A percentile compares a stretch with the other conserved stretches of the same genome.
Evolutionary conservation across 1,140 invertebrate genomes (phyloP).

Genomic region (Bemisia tabaci): DNA sequence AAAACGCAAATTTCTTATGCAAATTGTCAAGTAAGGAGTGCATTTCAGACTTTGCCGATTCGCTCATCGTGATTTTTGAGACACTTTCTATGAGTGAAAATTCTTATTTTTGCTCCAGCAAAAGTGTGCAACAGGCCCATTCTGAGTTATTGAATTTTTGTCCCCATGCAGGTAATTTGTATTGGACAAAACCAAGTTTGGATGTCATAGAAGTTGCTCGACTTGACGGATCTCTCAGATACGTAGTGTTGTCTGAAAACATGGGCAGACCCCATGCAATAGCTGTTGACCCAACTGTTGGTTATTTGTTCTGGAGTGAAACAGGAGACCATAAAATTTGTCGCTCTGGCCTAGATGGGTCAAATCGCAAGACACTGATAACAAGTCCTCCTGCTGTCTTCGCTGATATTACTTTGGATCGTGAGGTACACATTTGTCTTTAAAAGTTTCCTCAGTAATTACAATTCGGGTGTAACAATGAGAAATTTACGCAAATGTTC

Average conservation of each 20-base stretch:
- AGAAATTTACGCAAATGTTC: background rate
- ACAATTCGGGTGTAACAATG: background rate
- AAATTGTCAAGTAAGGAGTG: no score
- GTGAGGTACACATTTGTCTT: constrained; percentile 27
- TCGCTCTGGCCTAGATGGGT: constrained; percentile 42
- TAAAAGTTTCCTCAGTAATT: background rate
- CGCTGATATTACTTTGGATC: constrained; percentile 43
- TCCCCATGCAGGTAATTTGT: constrained; percentile 41
- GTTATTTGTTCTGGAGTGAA: constrained; percentile 49
- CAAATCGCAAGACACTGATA: constrained; percentile 34
- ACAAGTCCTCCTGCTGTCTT: constrained; percentile 28
- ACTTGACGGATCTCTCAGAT: constrained; percentile 35
- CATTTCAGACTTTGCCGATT: no score
- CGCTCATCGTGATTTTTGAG: no score
- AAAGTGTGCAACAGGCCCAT: no score
- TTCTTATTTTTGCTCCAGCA: no score
- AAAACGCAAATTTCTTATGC: no score
- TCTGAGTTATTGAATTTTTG: no score
- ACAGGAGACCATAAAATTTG: constrained; percentile 38
- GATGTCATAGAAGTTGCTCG: constrained; percentile 41
- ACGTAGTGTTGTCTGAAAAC: constrained; percentile 33
- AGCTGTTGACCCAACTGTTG: constrained; percentile 45
- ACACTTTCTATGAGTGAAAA: no score
- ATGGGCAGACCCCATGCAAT: constrained; percentile 38
- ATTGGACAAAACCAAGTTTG: constrained; percentile 45